These are phyloP conservation scores for Oreochromis mossambicus DNA, from an alignment of 2,797 vertebrate genomes.

Conservation along the genomic window DNA sequence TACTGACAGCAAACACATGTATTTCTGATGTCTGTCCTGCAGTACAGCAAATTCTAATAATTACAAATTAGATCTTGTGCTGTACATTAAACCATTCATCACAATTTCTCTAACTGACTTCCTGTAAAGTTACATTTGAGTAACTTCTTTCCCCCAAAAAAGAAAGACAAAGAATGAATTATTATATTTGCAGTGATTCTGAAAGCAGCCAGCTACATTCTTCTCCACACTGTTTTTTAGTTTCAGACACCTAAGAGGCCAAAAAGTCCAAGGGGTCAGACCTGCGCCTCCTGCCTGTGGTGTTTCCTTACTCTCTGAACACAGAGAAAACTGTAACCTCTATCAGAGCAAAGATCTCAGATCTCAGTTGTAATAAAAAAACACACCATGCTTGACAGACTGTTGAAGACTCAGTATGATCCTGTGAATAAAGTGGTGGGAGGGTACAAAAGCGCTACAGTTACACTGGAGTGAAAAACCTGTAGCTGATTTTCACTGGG, in stretches of 20 bases:
- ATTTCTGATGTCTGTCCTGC: background rate
- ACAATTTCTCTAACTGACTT: background rate
- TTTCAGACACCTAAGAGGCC: background rate
- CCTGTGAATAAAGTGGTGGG: background rate
- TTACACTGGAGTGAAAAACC: background rate
- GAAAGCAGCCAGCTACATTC: background rate
- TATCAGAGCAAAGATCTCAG: slow-evolving; percentile 2
- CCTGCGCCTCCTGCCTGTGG: background rate
- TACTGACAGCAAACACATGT: background rate
- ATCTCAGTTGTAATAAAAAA: background rate
- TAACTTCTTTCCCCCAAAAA: background rate
- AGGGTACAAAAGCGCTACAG: background rate
- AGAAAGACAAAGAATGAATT: background rate
- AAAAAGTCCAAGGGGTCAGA: slow-evolving; percentile 3
- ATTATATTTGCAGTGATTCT: background rate
- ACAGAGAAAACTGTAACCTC: slow-evolving; percentile 28
- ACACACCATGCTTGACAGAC: background rate
- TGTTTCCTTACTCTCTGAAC: slow-evolving; percentile 43
- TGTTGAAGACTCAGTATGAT: background rate
- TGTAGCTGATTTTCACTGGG: background rate
- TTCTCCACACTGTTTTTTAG: background rate
- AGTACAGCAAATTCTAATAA: background rate
- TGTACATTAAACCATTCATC: background rate
- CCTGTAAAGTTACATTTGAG: background rate
- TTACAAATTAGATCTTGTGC: background rate